Evolutionary conservation across 1,140 invertebrate species (phyloP), one percentile per base, ranked within the genome.

Genomic region (Apis cerana): DNA sequence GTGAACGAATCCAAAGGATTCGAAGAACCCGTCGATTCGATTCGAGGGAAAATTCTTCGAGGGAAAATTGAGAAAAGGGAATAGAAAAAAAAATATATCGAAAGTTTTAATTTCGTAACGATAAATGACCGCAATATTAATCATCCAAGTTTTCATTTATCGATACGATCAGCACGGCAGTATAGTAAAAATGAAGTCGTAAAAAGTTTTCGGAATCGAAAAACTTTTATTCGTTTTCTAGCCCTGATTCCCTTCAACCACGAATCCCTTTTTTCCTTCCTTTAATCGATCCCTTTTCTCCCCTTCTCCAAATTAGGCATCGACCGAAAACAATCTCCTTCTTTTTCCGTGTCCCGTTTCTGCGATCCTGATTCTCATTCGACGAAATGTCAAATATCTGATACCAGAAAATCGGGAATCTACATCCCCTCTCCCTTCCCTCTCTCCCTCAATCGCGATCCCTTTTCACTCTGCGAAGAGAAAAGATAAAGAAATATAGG

Each of bases 151-250:
- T 87, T 88, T 4, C 68, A 89, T 92, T 92, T 89, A 89, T 85
- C 77, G 80, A 64, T 80, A 81, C 62, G 15, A 43, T 33, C 33
- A 27, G 68, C 11, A 21, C 33, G 12, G 33, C 17, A 43, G 13
- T 27, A 43, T 83, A 77, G 50, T 67, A 86, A 89, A 89, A 89
- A 83, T 78, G 75, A 61, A 84, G 75, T 78, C 75, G 85, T 91
- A 90, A 91, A 92, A 92, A 90, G 85, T 91, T 92, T 85, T 80
- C 75, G 80, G 72, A 86, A 92, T 92, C 90, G 89, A 83, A 87
- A 90, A 92, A 92, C 88, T 92, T 92, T 92, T 89, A 91, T 90
- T 91, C 88, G 89, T 86, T 91, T 90, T 86, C 84, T 83, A 79
- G 54, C 69, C 75, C 48, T 23, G 27, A 68, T 21, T n/a, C 72